phyloP scores from a whole-genome alignment of 2,113 vertebrate genomes.

The Astur gentilis region DNA sequence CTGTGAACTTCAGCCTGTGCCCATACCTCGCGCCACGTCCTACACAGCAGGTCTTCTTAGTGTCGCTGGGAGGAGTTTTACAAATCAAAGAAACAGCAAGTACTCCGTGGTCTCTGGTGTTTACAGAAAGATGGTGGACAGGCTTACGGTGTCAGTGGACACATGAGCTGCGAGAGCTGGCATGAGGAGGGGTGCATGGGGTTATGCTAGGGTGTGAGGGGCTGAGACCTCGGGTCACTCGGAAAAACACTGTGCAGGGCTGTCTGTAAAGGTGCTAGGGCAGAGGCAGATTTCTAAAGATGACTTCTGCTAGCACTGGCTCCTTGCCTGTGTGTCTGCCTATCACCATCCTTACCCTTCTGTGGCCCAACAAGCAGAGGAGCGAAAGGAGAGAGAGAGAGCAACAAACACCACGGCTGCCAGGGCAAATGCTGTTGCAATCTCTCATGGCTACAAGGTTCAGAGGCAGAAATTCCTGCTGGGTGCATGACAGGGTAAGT shows the following conservation, averaged over 20 bases:
- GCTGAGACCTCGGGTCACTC: not conserved
- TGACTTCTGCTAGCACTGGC: not conserved
- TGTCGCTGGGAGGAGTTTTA: not conserved
- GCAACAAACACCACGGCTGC: not conserved
- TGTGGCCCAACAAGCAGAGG: not conserved
- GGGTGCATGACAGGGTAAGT: not conserved
- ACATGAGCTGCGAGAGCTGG: not conserved
- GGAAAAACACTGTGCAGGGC: not conserved
- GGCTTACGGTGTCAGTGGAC: not conserved
- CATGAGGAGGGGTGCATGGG: rapidly evolving
- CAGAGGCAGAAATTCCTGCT: not conserved
- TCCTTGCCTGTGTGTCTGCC: not conserved
- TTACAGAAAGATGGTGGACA: not conserved
- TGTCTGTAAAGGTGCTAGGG: not conserved
- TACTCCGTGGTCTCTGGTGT: rapidly evolving
- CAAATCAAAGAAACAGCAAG: not conserved
- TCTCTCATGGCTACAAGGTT: not conserved
- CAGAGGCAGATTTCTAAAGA: not conserved
- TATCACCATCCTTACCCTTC: not conserved
- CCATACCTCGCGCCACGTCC: not conserved
- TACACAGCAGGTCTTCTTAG: not conserved
- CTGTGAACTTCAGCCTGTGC: not conserved
- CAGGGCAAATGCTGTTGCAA: not conserved
- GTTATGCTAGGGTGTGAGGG: not conserved
- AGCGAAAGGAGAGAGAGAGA: not conserved